A percentile compares a stretch with the other conserved stretches of the same genome.
These are phyloP conservation scores for Sciurus vulgaris DNA, from an alignment of 2,797 vertebrate genomes.

Conservation along the genomic window DNA sequence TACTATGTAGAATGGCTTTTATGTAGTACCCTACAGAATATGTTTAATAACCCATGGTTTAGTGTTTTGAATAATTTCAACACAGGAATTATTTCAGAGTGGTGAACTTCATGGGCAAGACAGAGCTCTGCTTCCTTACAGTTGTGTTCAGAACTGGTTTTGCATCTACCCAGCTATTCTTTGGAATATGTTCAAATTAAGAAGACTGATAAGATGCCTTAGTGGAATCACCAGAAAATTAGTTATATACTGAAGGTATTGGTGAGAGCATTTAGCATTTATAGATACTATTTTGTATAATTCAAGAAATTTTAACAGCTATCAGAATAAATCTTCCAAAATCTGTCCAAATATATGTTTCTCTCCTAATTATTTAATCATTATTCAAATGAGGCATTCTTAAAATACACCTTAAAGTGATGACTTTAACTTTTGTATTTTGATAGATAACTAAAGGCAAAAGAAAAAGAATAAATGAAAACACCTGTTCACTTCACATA, in stretches of 20 bases:
- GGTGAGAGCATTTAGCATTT: constrained; percentile 30
- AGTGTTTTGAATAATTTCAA: constrained; percentile 86
- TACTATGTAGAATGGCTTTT: constrained; percentile 74
- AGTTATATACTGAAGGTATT: neutral
- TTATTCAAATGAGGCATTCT: neutral
- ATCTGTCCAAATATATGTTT: neutral
- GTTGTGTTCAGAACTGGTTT: constrained; percentile 74
- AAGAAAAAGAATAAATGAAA: neutral
- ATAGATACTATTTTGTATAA: neutral
- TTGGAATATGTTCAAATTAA: constrained; percentile 46
- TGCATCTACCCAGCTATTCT: constrained; percentile 34
- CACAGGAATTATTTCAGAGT: constrained; percentile 81
- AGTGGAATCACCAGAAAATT: neutral
- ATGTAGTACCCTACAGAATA: constrained; percentile 80
- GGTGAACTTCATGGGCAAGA: constrained; percentile 72
- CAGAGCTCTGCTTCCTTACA: constrained; percentile 60
- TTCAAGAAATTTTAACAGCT: neutral
- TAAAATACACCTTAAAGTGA: neutral
- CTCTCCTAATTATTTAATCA: neutral
- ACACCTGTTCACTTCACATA: neutral
- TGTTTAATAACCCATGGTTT: constrained; percentile 83
- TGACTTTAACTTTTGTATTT: constrained; percentile 30
- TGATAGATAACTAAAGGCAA: neutral
- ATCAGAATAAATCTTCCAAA: constrained; percentile 5
- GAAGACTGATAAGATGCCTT: constrained; percentile 32